Evolutionary conservation across 2,113 vertebrate species (phyloP), one percentile per base, ranked within the genome.

Genomic region (Microcebus tavaratra): DNA sequence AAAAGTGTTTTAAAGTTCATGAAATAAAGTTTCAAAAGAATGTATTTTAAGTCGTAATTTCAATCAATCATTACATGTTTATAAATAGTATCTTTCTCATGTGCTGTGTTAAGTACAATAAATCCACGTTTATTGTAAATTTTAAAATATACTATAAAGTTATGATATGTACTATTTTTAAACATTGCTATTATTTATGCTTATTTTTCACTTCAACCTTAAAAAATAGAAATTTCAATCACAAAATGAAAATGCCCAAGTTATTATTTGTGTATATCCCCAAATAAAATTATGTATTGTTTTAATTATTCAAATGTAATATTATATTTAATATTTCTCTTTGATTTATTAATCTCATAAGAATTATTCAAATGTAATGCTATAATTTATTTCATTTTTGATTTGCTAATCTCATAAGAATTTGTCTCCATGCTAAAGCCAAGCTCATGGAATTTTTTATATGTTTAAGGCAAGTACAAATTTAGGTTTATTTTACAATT

Each of bases 401-500:
- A 67, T 72, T 86, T 91, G 42, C 39, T 95, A 53, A 88, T 65
- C 39, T 88, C 20, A 34, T 81, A 85, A 85, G 25, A 87, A 90
- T 82, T 79, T 92, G n/a, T 87, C 25, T 92, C 14, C 45, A 84
- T 68, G 18, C 11, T 79, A 75, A 73, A 81, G 8, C 17, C 36
- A 96, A 18, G 27, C 27, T 91, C 21, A 87, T 53, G 18, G 27
- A 72, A 59, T 83, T 61, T 78, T 57, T 78, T 50, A 73, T 88
- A 91, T 90, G 31, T 85, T 91, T 95, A 95, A 90, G 75, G 45
- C 17, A 70, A 27, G 15, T 90, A 70, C 29, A 93, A 70, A 75
- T 89, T 92, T 87, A n/a, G 31, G 94, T 96, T 97, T 94, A 59
- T 96, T 90, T 85, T 95, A 61, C 18, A 93, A 72, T 53, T 94